Conservation (phyloP, 53 echinoderm and acorn worm genomes). For the Temnopleurus reevesii region DNA sequence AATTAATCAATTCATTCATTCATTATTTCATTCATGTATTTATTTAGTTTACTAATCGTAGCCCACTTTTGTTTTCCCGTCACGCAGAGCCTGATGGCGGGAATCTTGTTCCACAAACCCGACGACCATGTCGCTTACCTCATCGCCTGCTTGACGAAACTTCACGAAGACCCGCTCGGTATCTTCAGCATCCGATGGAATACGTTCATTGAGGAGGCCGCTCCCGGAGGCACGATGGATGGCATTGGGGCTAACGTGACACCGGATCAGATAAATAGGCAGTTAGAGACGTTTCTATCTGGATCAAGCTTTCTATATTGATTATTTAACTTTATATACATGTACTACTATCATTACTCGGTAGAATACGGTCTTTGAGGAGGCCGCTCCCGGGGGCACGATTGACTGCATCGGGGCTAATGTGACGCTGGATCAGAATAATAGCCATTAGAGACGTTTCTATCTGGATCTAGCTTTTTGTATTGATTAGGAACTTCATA, state of each 20-base stretch:
- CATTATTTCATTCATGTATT: no score
- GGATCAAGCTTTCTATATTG: conserved; percentile 30
- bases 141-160: conserved; percentile 74
- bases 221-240: neutral
- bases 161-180: conserved; percentile 58
- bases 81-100: conserved; percentile 95
- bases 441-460: conserved; percentile 31
- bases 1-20: no score
- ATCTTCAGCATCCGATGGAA: conserved; percentile 35
- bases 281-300: conserved; percentile 35
- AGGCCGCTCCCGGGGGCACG: neutral
- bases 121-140: conserved; percentile 86
- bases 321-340: neutral
- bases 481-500: conserved; percentile 19
- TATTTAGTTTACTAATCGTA: no score
- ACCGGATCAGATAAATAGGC: conserved; percentile 15
- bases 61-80: no score
- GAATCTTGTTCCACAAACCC: conserved; percentile 93
- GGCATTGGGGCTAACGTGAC: neutral
- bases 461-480: conserved; percentile 18
- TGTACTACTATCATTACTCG: neutral
- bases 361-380: conserved; percentile 41
- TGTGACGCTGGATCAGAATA: neutral
- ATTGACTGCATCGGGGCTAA: neutral
- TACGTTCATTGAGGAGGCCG: conserved; percentile 8